These are phyloP conservation scores for Holothuria glaberrima DNA, from an alignment of 35 echinoderm and acorn worm genomes.

Conservation along the genomic window DNA sequence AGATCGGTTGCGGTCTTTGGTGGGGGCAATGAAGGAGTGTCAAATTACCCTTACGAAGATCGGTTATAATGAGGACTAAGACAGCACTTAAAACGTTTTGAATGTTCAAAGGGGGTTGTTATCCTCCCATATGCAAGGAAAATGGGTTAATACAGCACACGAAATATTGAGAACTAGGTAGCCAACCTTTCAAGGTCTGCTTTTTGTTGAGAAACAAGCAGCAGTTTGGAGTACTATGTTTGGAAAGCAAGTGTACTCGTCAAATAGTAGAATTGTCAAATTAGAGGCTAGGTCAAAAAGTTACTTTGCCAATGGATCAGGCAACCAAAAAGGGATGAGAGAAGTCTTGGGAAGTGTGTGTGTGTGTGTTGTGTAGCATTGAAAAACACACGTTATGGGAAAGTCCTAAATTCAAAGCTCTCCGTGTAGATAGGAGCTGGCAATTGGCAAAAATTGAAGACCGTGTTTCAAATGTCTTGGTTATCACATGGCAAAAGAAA, in stretches of 20 bases:
- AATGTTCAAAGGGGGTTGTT: conserved; percentile 1
- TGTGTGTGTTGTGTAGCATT: neutral
- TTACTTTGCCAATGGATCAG: neutral
- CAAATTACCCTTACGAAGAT: conserved; percentile 43
- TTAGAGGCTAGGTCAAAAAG: neutral
- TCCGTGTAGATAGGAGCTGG: neutral
- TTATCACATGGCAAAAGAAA: conserved; percentile 17
- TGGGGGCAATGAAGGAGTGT: conserved; percentile 53
- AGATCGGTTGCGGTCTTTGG: conserved; percentile 39
- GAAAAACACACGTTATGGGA: conserved; percentile 15
- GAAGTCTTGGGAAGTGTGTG: too few relatives aligned
- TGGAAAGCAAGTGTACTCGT: conserved; percentile 39
- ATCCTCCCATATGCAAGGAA: conserved; percentile 17
- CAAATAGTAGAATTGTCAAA: neutral
- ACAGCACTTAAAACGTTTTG: conserved; percentile 43
- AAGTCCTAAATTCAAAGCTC: neutral
- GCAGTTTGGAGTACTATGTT: conserved; percentile 60
- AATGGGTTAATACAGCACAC: conserved; percentile 55
- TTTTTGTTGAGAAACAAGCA: conserved; percentile 58
- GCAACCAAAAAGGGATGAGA: neutral
- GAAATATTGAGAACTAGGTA: conserved; percentile 25
- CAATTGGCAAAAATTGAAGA: neutral
- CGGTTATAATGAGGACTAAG: conserved; percentile 18
- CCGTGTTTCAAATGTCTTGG: conserved; percentile 44
- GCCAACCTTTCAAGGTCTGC: conserved; percentile 49